These are phyloP conservation scores for Psittacula cyanocephala DNA, from an alignment of 2,113 vertebrate genomes.

Conservation along the genomic window DNA sequence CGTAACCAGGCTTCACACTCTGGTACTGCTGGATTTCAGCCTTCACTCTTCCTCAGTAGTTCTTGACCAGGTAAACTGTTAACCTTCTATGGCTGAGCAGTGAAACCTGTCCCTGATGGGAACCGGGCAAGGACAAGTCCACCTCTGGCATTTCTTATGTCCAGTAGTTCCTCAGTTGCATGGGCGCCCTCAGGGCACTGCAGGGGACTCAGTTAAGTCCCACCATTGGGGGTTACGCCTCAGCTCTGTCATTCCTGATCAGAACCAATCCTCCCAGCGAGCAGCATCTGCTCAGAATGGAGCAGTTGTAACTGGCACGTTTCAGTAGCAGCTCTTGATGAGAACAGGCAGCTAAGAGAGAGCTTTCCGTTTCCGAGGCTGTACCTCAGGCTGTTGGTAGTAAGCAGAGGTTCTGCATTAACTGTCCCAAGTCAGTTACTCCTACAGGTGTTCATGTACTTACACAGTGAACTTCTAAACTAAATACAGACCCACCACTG, in stretches of 20 bases:
- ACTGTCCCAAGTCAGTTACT: background rate
- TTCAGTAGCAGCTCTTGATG: background rate
- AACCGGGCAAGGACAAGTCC: background rate
- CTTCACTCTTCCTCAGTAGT: accelerated
- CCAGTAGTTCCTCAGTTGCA: accelerated
- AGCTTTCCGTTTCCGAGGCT: background rate
- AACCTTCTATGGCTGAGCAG: background rate
- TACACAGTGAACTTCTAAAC: background rate
- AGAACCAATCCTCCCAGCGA: background rate
- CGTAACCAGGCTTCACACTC: background rate
- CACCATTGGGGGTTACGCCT: background rate
- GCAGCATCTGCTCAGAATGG: background rate
- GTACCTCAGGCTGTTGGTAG: background rate
- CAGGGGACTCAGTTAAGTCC: background rate
- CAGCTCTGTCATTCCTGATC: background rate
- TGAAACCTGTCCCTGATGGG: background rate
- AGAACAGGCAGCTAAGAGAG: background rate
- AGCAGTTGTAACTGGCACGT: background rate
- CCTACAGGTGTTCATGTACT: background rate
- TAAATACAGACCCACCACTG: background rate
- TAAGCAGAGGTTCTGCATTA: background rate
- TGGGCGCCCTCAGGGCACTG: background rate
- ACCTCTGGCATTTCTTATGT: background rate
- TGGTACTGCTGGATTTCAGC: accelerated
- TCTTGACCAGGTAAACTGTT: background rate